phyloP scores from a whole-genome alignment of 2,888 invertebrate genomes.

The Nudaria mundana region DNA sequence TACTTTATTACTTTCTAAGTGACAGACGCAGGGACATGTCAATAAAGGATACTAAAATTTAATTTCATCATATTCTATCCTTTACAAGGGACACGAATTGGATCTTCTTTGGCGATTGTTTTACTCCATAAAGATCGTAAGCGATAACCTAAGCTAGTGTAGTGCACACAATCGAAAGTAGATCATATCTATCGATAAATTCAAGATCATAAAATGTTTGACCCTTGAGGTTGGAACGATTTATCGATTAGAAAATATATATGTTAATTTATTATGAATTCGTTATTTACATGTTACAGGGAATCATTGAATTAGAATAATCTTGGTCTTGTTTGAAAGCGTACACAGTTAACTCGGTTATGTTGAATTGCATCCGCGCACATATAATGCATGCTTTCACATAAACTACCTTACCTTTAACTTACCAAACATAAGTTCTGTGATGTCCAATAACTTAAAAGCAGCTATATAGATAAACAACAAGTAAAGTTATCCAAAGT shows the following conservation, averaged over 20 bases:
- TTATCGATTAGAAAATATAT: slow-evolving; percentile 62
- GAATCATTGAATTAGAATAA: slow-evolving; percentile 49
- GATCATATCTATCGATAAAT: slow-evolving; percentile 62
- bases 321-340: slow-evolving; percentile 38
- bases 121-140: slow-evolving; percentile 63
- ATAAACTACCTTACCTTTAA: slow-evolving; percentile 30
- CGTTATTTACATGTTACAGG: slow-evolving; percentile 51
- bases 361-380: slow-evolving; percentile 34
- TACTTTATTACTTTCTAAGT: slow-evolving; percentile 27
- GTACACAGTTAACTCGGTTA: slow-evolving; percentile 26
- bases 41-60: slow-evolving; percentile 54
- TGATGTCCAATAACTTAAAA: slow-evolving; percentile 30
- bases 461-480: slow-evolving; percentile 30
- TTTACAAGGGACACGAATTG: slow-evolving; percentile 46
- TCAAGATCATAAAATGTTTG: slow-evolving; percentile 55
- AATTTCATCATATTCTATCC: slow-evolving; percentile 60
- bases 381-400: slow-evolving; percentile 33
- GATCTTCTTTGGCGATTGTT: slow-evolving; percentile 57
- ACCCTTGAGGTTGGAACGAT: slow-evolving; percentile 65
- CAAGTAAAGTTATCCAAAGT: slow-evolving; percentile 30
- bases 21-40: slow-evolving; percentile 36
- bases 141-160: slow-evolving; percentile 65
- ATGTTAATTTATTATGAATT: slow-evolving; percentile 56
- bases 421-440: slow-evolving; percentile 31
- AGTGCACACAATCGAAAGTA: slow-evolving; percentile 51